Evolutionary conservation across 2,113 vertebrate species (phyloP), one percentile per base, ranked within the genome.

Genomic region (Planiliza haematocheilus): DNA sequence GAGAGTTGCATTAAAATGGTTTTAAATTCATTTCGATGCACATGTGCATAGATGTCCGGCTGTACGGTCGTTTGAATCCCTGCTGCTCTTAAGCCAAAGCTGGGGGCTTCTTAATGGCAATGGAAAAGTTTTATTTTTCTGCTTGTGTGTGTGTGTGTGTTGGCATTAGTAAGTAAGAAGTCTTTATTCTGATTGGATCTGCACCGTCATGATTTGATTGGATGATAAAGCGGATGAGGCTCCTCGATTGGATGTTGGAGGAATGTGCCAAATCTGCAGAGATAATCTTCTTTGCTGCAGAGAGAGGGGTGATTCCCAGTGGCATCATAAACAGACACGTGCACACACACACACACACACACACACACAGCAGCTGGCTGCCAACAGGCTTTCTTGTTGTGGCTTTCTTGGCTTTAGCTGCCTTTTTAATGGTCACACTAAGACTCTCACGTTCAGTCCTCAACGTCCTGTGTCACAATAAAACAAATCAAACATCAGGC

Each of bases 101-200:
- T 66, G 74, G 7, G 51, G 74, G 43, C 58, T 48, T 52, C 79
- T 83, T 72, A 63, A 56, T 67, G 56, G 30, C 63, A 6, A 67
- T 8, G 41, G 21, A 21, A 12, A 34, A 17, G 24, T 46, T 37
- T 14, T 43, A 45, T 55, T 38, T 63, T n/a, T n/a, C n/a, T n/a
- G 62, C 49, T 34, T 45, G 62, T 55, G 20, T 46, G 24, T 53
- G 39, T 55, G 39, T 61, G 41, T 45, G 39, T 53, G 21, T 43
- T 45, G 1, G 59, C 21, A 51, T 77, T 50, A 57, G 65, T 49
- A 12, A 61, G 79, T 56, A 72, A 73, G 48, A 7, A 53, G 66
- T 60, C 61, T 55, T 74, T 68, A 60, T 49, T 81, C 50, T 74
- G 82, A 86, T 83, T 86, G 82, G 82, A 82, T 85, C 16, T 0